A percentile compares a stretch with the other conserved stretches of the same genome.
Conservation (phyloP, 2,113 vertebrate genomes). For the Brienomyrus brachyistius region DNA sequence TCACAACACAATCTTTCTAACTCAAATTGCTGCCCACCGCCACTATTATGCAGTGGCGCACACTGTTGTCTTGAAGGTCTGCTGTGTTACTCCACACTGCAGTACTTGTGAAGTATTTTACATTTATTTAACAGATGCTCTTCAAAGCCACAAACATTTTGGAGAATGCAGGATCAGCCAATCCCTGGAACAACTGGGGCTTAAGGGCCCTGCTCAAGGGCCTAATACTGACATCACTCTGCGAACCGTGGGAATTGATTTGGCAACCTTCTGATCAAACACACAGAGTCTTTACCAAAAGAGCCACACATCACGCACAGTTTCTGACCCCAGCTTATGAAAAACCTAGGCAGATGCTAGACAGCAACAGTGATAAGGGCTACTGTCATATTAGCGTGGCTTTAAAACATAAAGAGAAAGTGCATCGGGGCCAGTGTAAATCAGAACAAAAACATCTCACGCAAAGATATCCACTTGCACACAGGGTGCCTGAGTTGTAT, state of each 20-base stretch:
- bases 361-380: neutral
- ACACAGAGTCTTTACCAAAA: neutral
- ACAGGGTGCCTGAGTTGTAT: neutral
- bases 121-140: neutral
- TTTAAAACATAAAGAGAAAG: neutral
- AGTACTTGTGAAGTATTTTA: neutral
- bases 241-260: neutral
- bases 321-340: neutral
- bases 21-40: neutral
- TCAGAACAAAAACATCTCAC: neutral
- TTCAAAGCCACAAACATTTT: neutral
- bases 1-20: neutral
- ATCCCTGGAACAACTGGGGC: neutral
- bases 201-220: neutral
- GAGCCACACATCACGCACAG: neutral
- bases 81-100: neutral
- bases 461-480: neutral
- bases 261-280: neutral
- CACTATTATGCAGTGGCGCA: neutral
- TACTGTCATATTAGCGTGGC: neutral
- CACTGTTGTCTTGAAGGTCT: neutral
- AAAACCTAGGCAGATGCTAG: neutral
- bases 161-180: neutral
- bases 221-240: neutral
- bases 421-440: neutral